phyloP scores from a whole-genome alignment of 2,797 vertebrate genomes.

The Avahi laniger region DNA sequence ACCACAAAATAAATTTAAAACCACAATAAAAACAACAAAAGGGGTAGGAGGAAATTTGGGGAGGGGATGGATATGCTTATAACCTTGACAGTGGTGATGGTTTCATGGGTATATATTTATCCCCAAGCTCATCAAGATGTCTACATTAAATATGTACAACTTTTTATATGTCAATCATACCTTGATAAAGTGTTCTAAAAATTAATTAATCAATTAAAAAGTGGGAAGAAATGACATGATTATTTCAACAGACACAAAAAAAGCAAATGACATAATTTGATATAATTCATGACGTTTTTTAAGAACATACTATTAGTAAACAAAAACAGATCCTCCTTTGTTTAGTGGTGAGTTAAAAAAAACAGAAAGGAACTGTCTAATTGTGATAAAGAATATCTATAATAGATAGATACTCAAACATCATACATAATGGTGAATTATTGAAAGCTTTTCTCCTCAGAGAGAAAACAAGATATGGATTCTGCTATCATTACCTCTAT shows the following conservation, averaged over 20 bases:
- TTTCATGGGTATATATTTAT: background rate
- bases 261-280: background rate
- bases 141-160: background rate
- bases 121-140: background rate
- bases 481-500: background rate
- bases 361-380: background rate
- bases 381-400: background rate
- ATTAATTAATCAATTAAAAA: background rate
- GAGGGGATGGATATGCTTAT: background rate
- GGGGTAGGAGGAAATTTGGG: background rate
- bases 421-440: background rate
- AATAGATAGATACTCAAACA: background rate
- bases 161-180: background rate
- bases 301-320: background rate
- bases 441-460: background rate
- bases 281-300: background rate
- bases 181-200: background rate
- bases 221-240: background rate
- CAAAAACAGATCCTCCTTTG: background rate
- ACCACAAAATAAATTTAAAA: background rate
- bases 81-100: background rate
- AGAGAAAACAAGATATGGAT: background rate
- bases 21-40: background rate
- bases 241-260: background rate
- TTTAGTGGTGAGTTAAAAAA: background rate